Conservation (phyloP, 2,113 vertebrate species). For the Heterotilapia buettikoferi region DNA sequence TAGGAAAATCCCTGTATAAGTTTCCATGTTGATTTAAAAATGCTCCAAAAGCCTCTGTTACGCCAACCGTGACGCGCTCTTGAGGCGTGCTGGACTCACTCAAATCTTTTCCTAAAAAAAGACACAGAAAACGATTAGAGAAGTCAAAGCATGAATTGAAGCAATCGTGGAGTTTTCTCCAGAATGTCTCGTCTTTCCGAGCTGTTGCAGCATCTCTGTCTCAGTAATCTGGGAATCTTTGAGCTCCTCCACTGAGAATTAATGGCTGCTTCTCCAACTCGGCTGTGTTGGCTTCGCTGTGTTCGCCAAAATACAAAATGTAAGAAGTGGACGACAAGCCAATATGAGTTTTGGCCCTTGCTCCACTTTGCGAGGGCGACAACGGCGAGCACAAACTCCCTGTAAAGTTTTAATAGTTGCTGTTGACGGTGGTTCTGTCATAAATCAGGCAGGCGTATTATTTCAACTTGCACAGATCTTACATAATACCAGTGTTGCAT, state of each 20-base stretch:
- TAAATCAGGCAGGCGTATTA: not conserved
- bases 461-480: not conserved
- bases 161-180: not conserved
- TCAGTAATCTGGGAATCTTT: not conserved
- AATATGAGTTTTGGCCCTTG: rapidly evolving
- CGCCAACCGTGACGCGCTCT: rapidly evolving
- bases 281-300: not conserved
- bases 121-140: rapidly evolving
- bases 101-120: rapidly evolving
- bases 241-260: not conserved
- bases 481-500: not conserved
- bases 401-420: not conserved
- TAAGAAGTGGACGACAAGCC: not conserved
- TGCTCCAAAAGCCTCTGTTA: not conserved
- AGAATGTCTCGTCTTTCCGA: not conserved
- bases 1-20: not conserved
- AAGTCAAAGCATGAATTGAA: not conserved
- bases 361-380: not conserved
- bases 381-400: not conserved
- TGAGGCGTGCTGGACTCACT: not conserved
- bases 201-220: not conserved
- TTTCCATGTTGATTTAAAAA: not conserved
- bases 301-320: not conserved
- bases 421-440: not conserved
- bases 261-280: not conserved